Evolutionary conservation across 2,888 invertebrate species (phyloP).

Genomic region (Cordilura impudica): DNA sequence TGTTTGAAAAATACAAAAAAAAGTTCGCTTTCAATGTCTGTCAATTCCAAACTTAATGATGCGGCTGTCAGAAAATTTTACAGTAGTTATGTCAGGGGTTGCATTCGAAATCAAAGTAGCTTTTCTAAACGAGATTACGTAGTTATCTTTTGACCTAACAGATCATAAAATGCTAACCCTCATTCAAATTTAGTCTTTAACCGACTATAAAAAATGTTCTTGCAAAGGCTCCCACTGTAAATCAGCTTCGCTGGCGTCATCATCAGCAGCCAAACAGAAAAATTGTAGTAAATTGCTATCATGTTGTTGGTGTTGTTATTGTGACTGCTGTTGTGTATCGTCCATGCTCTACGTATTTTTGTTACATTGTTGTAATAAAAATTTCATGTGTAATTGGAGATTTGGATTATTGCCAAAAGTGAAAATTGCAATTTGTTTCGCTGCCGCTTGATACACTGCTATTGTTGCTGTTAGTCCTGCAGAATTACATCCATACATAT

Average conservation of each 20-base stretch:
- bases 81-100: too few species aligned
- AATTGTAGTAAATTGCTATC: slow-evolving; percentile 54
- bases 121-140: too few species aligned
- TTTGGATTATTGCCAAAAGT: slow-evolving; percentile 65
- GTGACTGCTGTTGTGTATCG: slow-evolving; percentile 7
- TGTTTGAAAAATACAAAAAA: too few species aligned
- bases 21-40: too few species aligned
- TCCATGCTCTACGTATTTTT: slow-evolving; percentile 36
- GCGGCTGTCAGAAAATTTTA: too few species aligned
- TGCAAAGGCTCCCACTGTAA: slow-evolving; percentile 16
- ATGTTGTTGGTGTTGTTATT: slow-evolving; percentile 22
- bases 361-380: slow-evolving; percentile 63
- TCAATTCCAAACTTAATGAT: too few species aligned
- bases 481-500: too few species aligned
- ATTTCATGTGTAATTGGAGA: slow-evolving; percentile 64
- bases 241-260: slow-evolving; percentile 29
- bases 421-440: slow-evolving; percentile 64
- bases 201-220: too few species aligned
- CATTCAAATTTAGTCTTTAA: too few species aligned
- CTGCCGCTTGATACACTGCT: slow-evolving; percentile 23
- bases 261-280: slow-evolving; percentile 22
- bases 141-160: too few species aligned
- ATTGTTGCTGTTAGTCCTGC: slow-evolving; percentile 26
- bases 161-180: too few species aligned
- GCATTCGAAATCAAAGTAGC: too few species aligned